These are phyloP conservation scores for Ctenomys sociabilis DNA, from an alignment of 2,113 vertebrate species.

Conservation along the genomic window DNA sequence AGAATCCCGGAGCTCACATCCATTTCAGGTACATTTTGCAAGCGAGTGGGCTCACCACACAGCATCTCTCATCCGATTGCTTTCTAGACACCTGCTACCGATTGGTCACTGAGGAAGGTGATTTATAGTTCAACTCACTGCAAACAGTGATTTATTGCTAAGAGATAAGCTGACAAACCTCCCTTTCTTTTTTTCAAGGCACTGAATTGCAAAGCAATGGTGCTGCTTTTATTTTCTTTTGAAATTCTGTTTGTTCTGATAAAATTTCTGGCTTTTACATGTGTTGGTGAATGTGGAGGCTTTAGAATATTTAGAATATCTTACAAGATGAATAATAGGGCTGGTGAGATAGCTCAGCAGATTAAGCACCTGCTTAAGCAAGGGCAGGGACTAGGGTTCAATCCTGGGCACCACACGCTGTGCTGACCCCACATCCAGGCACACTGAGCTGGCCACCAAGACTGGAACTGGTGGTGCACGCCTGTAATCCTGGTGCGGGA, in stretches of 20 bases:
- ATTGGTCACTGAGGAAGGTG: background rate
- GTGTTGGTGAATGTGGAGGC: background rate
- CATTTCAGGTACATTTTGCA: slow-evolving; percentile 19
- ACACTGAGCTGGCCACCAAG: too few relatives aligned
- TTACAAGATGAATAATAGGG: background rate
- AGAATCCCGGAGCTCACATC: background rate
- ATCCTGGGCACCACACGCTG: too few relatives aligned
- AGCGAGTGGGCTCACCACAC: background rate
- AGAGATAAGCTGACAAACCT: background rate
- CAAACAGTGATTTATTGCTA: slow-evolving; percentile 8
- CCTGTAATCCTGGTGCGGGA: too few relatives aligned
- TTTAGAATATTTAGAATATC: background rate
- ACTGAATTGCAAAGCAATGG: background rate
- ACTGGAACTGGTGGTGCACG: too few relatives aligned
- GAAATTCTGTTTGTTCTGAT: background rate
- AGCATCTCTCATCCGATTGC: background rate
- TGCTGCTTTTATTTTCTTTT: background rate
- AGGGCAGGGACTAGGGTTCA: too few relatives aligned
- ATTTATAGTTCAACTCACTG: background rate
- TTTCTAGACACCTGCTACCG: background rate
- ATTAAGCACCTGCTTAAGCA: too few relatives aligned
- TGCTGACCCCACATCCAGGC: too few relatives aligned
- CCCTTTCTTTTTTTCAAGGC: slow-evolving; percentile 2
- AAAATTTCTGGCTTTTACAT: slow-evolving; percentile 1
- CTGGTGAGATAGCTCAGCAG: too few relatives aligned